These are phyloP conservation scores for Myrmophylax atrothorax DNA, from an alignment of 2,113 vertebrate genomes.

Conservation along the genomic window DNA sequence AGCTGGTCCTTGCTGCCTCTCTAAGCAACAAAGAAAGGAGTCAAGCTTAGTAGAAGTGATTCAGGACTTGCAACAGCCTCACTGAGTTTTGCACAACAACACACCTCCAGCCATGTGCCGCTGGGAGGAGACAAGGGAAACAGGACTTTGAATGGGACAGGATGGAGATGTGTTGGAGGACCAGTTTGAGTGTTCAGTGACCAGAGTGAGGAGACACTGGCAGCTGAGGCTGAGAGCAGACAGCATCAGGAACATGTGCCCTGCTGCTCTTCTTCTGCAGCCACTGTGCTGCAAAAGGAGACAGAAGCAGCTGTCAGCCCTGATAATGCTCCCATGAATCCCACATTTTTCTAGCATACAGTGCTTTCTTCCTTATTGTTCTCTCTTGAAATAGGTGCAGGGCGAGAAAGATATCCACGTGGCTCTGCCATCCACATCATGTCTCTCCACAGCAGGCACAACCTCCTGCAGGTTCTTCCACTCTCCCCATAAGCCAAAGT, in stretches of 20 bases:
- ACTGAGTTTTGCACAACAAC: not conserved
- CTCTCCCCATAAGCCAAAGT: not conserved
- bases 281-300: not conserved
- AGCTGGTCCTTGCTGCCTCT: not conserved
- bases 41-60: not conserved
- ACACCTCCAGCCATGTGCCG: not conserved
- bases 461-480: not conserved
- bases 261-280: not conserved
- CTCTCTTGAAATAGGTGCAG: not conserved
- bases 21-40: not conserved
- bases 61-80: not conserved
- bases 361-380: not conserved
- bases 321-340: rapidly evolving
- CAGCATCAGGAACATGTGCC: not conserved
- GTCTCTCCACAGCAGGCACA: not conserved
- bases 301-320: not conserved
- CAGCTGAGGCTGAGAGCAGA: not conserved
- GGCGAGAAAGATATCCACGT: not conserved
- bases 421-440: not conserved
- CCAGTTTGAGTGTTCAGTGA: not conserved
- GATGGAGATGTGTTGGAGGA: not conserved
- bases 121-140: not conserved
- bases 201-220: not conserved
- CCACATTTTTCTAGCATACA: rapidly evolving
- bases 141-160: not conserved